phyloP scores from a whole-genome alignment of 2,888 invertebrate genomes.

The Stegophylla sp. region DNA sequence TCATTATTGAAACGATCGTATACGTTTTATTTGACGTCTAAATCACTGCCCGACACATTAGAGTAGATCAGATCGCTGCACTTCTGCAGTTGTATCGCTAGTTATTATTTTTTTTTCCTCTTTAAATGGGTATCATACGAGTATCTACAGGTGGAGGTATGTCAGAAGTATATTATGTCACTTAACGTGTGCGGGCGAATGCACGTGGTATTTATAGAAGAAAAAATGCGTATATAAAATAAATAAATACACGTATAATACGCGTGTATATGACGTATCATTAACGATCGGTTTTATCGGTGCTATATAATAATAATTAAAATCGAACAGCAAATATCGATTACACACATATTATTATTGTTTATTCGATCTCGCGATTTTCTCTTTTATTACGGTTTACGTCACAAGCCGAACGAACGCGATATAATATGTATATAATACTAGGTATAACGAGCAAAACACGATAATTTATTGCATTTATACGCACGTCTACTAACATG shows the following conservation, averaged over 20 bases:
- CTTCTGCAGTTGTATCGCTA: background rate
- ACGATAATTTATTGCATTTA: conserved; percentile 18
- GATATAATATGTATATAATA: too few species aligned
- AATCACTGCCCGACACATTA: background rate
- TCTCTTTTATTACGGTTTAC: conserved; percentile 28
- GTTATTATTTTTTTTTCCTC: background rate
- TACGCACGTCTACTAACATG: background rate
- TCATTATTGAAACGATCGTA: background rate
- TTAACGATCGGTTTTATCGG: conserved; percentile 7
- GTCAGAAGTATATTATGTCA: background rate
- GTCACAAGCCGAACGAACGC: background rate
- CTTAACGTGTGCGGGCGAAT: background rate
- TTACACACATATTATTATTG: too few species aligned
- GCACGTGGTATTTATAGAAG: too few species aligned
- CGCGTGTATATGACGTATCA: too few species aligned
- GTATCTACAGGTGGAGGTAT: too few species aligned
- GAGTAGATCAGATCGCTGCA: background rate
- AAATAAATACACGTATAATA: too few species aligned
- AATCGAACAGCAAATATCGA: background rate
- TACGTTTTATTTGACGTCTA: background rate
- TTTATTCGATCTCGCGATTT: background rate
- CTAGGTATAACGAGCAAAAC: background rate
- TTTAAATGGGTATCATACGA: background rate
- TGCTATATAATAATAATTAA: background rate
- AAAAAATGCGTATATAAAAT: too few species aligned